Base-by-base conservation (phyloP, 2,888 invertebrate species). In the Erebia epiphron region DNA sequence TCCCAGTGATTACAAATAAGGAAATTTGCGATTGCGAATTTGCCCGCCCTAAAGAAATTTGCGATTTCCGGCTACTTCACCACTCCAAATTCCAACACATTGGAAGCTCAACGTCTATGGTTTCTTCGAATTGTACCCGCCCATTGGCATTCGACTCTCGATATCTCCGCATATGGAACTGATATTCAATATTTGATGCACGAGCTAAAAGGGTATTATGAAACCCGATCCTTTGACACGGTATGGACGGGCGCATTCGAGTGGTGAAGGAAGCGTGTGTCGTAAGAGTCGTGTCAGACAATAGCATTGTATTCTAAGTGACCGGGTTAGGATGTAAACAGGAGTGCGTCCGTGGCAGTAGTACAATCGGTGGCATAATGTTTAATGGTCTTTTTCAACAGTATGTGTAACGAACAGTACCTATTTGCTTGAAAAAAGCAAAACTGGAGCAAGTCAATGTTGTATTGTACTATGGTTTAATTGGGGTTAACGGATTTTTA, bases 281-380 rank as follows among this genome's bases (percentile, higher is more conserved):
- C 66, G 26, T 75, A 75, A 77, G 74, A 73, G 68, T 67, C 62
- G 71, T 67, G 70, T 68, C 72, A 72, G 69, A 76, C 78, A 79
- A 85, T 85, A 75, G 77, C 75, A 84, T 86, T 86, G 86, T 86
- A 82, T 82, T 83, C 76, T 74, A 79, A 85, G 79, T 84, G 81
- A 79, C 82, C 83, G 77, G 79, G 75, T 75, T 72, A 75, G 61
- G 50, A 49, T 56, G 57, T 67, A 54, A 10, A 64, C 73, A 71
- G 70, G 72, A 62, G 56, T 62, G 41, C 16, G 56, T 68, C 67
- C 69, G 71, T 71, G 68, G 69, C 58, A 68, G 50, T 46, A 46
- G 66, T 70, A 73, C 69, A 58, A 18, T 46, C 62, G 52, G 50
- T 54, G 18, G 49, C 61, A 54, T 63, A 58, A 16, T 16, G 16